Evolutionary conservation across 35 echinoderm and acorn worm genomes (phyloP), one percentile per base, ranked within the genome.

Genomic region (Chiridota heheva): DNA sequence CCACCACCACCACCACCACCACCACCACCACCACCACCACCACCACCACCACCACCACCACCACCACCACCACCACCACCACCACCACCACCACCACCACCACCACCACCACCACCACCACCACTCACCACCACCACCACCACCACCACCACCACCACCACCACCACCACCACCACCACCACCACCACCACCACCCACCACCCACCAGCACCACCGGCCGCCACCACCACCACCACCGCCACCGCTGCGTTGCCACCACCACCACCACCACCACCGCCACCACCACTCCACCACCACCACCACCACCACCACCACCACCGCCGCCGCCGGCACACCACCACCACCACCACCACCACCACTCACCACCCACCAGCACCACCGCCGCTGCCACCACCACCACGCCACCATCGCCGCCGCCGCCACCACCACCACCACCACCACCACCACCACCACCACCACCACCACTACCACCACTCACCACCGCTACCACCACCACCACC

Each of bases 11-110:
- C n/a, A 51, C 47, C 47, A 51, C 47, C n/a, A 51, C 47, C n/a
- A 51, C 47, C n/a, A 51, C 47, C 47, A 51, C 47, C n/a, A 51
- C n/a, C n/a, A 51, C 47, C n/a, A 51, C 47, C n/a, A 51, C 47
- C n/a, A 51, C 47, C 47, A 51, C 47, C n/a, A 51, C 47, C n/a
- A 51, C 47, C 47, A 51, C 47, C n/a, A 51, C 47, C n/a, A 51
- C 47, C 47, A 51, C 47, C n/a, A 51, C 47, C 47, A 51, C 47
- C 47, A 51, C 47, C n/a, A 51, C 47, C n/a, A 51, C 47, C n/a
- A 51, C 47, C n/a, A 51, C 47, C n/a, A 51, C 47, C 47, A 51
- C 47, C n/a, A 51, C 47, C 47, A 51, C 47, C n/a, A 51, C 47
- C 47, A 51, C 47, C n/a, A 51, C 47, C 47, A 51, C 47, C n/a